A percentile compares a stretch with the other conserved stretches of the same genome.
These are phyloP conservation scores for Melanotaenia nigrans DNA, from an alignment of 2,797 vertebrate genomes.

Conservation along the genomic window DNA sequence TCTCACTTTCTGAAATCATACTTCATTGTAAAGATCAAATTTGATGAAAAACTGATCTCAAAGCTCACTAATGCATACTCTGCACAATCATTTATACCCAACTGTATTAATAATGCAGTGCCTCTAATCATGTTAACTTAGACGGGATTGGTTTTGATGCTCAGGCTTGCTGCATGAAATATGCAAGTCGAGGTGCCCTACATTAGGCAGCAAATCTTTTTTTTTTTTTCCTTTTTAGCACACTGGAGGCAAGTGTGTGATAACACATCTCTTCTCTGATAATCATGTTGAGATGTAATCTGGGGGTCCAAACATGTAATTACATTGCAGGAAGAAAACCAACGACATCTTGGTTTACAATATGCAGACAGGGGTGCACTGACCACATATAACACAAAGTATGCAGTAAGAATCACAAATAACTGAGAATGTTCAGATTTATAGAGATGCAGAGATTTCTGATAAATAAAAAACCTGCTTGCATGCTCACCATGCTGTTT, in stretches of 20 bases:
- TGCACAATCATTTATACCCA: conserved; percentile 34
- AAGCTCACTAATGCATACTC: conserved; percentile 34
- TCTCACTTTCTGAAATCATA: conserved; percentile 22
- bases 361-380: neutral
- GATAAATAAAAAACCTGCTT: no score
- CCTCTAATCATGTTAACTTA: conserved; percentile 63
- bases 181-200: conserved; percentile 70
- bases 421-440: neutral
- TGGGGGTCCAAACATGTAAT: conserved; percentile 47
- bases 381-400: neutral
- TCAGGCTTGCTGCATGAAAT: conserved; percentile 59
- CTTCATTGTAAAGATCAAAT: conserved; percentile 34
- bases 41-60: conserved; percentile 37
- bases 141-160: conserved; percentile 59
- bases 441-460: neutral
- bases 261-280: conserved; percentile 41
- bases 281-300: conserved; percentile 58
- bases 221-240: conserved; percentile 22
- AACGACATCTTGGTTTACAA: conserved; percentile 7
- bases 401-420: neutral
- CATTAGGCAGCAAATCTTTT: conserved; percentile 48
- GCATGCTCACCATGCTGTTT: neutral
- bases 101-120: conserved; percentile 58
- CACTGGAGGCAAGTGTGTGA: conserved; percentile 50
- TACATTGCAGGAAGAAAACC: conserved; percentile 17